Base-by-base conservation (phyloP, 2,888 invertebrate genomes). In the Isotomurus palustris region DNA sequence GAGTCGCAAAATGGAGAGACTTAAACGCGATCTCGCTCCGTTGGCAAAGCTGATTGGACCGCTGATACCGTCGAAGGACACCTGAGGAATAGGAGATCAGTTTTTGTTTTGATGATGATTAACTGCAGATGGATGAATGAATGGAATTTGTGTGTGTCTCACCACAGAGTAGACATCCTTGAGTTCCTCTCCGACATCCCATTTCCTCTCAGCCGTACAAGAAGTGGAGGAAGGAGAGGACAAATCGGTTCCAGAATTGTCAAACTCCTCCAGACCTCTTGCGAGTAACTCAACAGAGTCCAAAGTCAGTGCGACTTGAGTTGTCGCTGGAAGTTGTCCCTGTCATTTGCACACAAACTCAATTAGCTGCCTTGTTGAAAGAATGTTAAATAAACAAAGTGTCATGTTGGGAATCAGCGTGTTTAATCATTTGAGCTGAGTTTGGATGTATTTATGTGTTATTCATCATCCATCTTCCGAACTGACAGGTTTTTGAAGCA, bases 141-240 rank as follows among this genome's bases (percentile, higher is more conserved):
- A n/a, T n/a, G n/a, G n/a, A 32, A 32, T 32, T 45, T 51, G 27
- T 44, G 27, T 43, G 32, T 43, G 27, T 50, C 60, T 53, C 59
- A 66, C 67, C 28, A 59, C 52, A 36, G 60, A 45, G 32, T 56
- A 67, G 38, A 67, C 67, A 56, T 69, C 64, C 52, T 62, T 58
- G 22, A 69, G 61, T 43, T 67, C 67, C 48, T 69, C 66, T 35
- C 69, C 69, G 43, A 62, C 58, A 32, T 69, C 69, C 69, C 69
- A 69, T 49, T 67, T 69, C 58, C 59, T 59, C 19, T 64, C 64
- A 4, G 38, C 64, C 2, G 64, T 43, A 36, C 69, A 69, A 25
- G 67, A 56, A 22, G 63, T 62, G 8, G 64, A 48, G 19, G 62
- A 53, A 22, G 62, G 67, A 28, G 48, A 56, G 25, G 69, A 65